Base-by-base conservation (phyloP, 2,113 vertebrate genomes). In the Arvicanthis niloticus region DNA sequence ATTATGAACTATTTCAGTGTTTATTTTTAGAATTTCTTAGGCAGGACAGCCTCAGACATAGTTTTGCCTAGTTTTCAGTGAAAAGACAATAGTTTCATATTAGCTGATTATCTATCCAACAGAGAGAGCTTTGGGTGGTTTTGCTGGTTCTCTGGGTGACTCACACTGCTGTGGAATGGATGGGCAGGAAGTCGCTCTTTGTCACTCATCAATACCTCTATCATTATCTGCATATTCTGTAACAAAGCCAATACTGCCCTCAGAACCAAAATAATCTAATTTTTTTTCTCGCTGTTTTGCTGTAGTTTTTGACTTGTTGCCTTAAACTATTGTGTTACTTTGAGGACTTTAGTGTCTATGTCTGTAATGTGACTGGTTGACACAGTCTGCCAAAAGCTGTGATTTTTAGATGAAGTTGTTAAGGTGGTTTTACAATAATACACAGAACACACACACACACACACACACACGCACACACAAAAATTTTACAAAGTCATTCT, bases 261-360 rank as follows among this genome's bases (percentile, higher is more conserved):
- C 60, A 37, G 7, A 53, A 3, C 51, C 22, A 87, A 45, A 56
- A 94, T 48, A 37, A 34, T 76, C 93, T 40, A 51, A 10, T 51
- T 91, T 95, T 93, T 3, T 95, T 76, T 89, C 42, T 85, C 62
- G 26, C 10, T 90, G 16, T 92, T 48, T 73, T 60, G 7, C 77
- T 29, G 37, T 9, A 85, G 58, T 51, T 45, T 76, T 72, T n/a
- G 45, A 84, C 15, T 45, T 53, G 12, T 60, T 17, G n/a, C 2
- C 15, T 80, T 72, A 51, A 95, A n/a, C 34, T 88, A 19, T 34
- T 29, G 42, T 91, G 62, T 73, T 92, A 11, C 6, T 72, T n/a
- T 58, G 53, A 60, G 45, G 3, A 31, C 53, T 91, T 87, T 58
- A 58, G 42, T 89, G 90, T 76, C 53, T 76, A 9, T 5, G 9